Percentiles rank a stretch among this genome's conserved stretches.
Conservation (phyloP, 2,797 vertebrate genomes). For the Pteronotus mesoamericanus region DNA sequence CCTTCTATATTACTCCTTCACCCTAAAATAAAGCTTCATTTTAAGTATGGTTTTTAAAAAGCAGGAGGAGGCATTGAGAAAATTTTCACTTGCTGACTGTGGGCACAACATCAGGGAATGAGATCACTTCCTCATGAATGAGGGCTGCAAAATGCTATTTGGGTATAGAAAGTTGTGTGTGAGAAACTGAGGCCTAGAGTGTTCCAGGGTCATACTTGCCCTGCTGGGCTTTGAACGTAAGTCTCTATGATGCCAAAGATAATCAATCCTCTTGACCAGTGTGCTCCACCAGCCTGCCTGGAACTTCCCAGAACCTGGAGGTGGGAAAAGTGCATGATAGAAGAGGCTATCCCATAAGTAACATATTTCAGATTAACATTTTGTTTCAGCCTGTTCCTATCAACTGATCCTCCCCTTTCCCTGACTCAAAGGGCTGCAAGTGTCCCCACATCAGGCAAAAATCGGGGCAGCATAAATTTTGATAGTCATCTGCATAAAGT, state of each 20-base stretch:
- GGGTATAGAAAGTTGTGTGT: background rate
- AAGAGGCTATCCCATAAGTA: background rate
- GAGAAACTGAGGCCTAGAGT: background rate
- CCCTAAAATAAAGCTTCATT: background rate
- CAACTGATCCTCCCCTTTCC: background rate
- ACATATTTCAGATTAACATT: background rate
- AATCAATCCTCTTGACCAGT: background rate
- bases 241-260: background rate
- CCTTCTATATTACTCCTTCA: background rate
- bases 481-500: background rate
- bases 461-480: background rate
- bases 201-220: background rate
- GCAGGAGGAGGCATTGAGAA: background rate
- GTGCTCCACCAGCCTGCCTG: background rate
- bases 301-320: background rate
- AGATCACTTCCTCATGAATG: background rate
- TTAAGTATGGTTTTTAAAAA: background rate
- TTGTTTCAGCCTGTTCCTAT: background rate
- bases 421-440: background rate
- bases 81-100: background rate
- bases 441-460: background rate
- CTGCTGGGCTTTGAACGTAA: background rate
- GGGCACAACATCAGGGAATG: background rate
- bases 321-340: background rate
- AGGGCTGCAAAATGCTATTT: background rate